Percentiles rank a stretch among this genome's conserved stretches.
phyloP scores from a whole-genome alignment of 30 jellyfish, hydroid and myxozoan genomes.

The Chironex yamaguchii region DNA sequence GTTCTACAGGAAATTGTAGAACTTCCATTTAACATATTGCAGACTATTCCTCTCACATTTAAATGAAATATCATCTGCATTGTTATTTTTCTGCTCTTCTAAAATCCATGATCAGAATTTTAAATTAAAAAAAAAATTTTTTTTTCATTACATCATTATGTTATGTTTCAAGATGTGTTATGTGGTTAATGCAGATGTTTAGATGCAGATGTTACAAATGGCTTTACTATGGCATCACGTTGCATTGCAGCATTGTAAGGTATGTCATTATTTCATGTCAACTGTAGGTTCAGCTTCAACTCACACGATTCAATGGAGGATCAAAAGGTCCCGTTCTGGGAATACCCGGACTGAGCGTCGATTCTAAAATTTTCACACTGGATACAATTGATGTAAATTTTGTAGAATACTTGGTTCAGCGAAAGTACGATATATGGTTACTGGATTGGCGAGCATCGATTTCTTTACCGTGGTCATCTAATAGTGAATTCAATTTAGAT shows the following conservation, averaged over 20 bases:
- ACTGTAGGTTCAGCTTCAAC: conserved; percentile 56
- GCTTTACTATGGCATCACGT: background rate
- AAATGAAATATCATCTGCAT: too few relatives aligned
- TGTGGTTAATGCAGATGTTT: too few relatives aligned
- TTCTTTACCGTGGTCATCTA: conserved; percentile 47
- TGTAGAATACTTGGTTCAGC: conserved; percentile 47
- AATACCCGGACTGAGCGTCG: conserved; percentile 70
- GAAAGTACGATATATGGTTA: conserved; percentile 63
- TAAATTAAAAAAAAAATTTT: too few relatives aligned
- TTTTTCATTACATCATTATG: too few relatives aligned
- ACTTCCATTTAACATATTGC: too few relatives aligned
- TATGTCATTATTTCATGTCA: background rate
- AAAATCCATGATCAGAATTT: too few relatives aligned
- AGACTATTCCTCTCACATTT: too few relatives aligned
- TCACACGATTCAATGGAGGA: conserved; percentile 71
- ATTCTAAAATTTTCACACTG: conserved; percentile 30
- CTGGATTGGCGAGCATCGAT: conserved; percentile 60
- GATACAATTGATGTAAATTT: conserved; percentile 68
- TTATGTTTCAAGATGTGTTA: too few relatives aligned
- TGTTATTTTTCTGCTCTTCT: too few relatives aligned
- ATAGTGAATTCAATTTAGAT: conserved; percentile 28
- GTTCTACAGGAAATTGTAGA: too few relatives aligned
- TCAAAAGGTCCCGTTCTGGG: conserved; percentile 66
- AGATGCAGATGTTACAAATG: too few relatives aligned
- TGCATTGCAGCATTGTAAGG: background rate